Base-by-base conservation (phyloP, 2,888 invertebrate genomes). In the Epinotia nisella region DNA sequence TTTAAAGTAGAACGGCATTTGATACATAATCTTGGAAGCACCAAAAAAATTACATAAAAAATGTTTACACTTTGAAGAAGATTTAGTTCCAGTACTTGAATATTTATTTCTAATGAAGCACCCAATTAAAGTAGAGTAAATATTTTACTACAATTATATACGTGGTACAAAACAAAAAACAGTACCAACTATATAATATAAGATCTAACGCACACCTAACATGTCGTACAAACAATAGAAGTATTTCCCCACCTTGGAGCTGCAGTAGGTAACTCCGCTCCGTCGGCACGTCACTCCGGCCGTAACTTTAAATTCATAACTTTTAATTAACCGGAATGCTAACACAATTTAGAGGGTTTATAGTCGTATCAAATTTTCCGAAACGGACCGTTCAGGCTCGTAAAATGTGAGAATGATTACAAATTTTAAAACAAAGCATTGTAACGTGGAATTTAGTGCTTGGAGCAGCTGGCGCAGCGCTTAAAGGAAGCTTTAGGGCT, bases 371-470 rank as follows among this genome's bases (percentile, higher is more conserved):
- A 92, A 92, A 93, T 92, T 91, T 91, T 91, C 91, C 87, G 89
- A 90, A 92, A 92, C 91, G 92, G 92, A 90, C 91, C 89, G 88
- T 90, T 90, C 89, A 85, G 85, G 86, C 87, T 91, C 92, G 90
- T 93, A 93, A 93, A 93, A 90, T 93, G 92, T 92, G 90, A 90
- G 92, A 93, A 92, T 92, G 91, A 92, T 93, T 92, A 91, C 92
- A 91, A 93, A 92, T 91, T 92, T 91, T 93, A 92, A 92, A 92
- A 92, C 90, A 90, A 90, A 91, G 90, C 89, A 88, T 89, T 90
- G 91, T 91, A 89, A 89, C 88, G 90, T 87, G 83, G 87, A 91
- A 89, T 92, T 92, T 91, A 92, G 92, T 91, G 88, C 83, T 87
- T 81, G 81, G 82, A 85, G 85, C 92, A 91, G 90, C 87, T 91